Evolutionary conservation across 2,113 vertebrate species (phyloP).

Genomic region (Dendropsophus ebraccatus): DNA sequence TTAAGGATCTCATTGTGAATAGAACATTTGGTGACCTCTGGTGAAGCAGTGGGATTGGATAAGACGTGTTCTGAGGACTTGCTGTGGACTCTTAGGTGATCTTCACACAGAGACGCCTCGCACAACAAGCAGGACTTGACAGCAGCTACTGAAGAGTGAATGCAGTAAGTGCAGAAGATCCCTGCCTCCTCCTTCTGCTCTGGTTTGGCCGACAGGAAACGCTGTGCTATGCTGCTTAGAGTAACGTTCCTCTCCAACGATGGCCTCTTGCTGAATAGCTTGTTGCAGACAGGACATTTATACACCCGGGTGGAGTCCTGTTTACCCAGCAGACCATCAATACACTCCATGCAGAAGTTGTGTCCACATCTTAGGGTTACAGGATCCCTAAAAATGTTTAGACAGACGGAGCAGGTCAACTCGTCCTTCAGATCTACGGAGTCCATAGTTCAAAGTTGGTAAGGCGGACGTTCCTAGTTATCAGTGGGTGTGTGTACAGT

Average conservation of each 20-base stretch:
- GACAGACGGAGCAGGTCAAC: conserved; percentile 7
- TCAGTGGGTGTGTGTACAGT: not conserved
- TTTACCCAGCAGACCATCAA: not conserved
- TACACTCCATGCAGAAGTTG: conserved; percentile 12
- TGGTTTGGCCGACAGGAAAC: conserved; percentile 7
- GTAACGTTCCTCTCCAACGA: conserved; percentile 48
- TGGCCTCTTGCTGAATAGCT: conserved; percentile 12
- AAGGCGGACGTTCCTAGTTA: not conserved
- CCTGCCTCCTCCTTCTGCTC: not conserved
- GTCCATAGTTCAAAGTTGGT: not conserved
- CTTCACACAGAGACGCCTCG: conserved; percentile 13
- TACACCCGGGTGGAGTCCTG: not conserved
- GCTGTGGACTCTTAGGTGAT: conserved; percentile 29
- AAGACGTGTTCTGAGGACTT: conserved; percentile 76
- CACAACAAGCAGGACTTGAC: conserved; percentile 28
- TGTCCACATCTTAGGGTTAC: conserved; percentile 1
- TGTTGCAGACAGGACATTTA: conserved; percentile 58
- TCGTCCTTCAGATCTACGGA: not conserved
- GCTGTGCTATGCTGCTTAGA: conserved; percentile 60
- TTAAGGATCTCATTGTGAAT: conserved; percentile 77
- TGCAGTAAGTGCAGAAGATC: conserved; percentile 62
- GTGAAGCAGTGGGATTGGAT: conserved; percentile 63
- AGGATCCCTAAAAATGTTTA: conserved; percentile 1
- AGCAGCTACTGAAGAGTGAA: conserved; percentile 18
- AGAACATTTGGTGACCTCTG: conserved; percentile 71